These are phyloP conservation scores for Leptocoma aspasia DNA, from an alignment of 2,113 vertebrate species.

Conservation along the genomic window DNA sequence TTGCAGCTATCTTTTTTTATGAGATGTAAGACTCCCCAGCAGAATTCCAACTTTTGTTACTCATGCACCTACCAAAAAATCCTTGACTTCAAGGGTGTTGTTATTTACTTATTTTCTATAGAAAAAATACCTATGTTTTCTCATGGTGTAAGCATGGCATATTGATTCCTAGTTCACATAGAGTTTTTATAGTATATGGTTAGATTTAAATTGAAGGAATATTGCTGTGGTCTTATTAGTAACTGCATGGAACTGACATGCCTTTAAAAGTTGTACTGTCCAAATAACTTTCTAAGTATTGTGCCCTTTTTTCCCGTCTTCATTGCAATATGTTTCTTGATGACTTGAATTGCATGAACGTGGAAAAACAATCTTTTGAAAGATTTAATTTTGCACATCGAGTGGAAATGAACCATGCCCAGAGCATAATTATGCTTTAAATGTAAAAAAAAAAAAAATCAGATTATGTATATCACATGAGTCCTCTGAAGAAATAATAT, in stretches of 20 bases:
- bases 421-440: background rate
- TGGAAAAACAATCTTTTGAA: background rate
- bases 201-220: background rate
- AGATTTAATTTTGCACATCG: background rate
- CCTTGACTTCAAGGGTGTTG: background rate
- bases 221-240: background rate
- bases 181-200: background rate
- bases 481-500: background rate
- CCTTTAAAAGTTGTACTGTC: background rate
- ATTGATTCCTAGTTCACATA: background rate
- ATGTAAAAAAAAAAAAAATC: background rate
- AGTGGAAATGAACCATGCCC: background rate
- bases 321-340: background rate
- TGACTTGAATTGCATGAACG: background rate
- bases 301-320: background rate
- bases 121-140: background rate
- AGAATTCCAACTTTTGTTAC: background rate
- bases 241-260: background rate
- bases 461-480: background rate
- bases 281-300: background rate
- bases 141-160: background rate
- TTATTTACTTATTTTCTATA: background rate
- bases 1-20: background rate
- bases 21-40: background rate
- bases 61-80: background rate